A percentile compares a stretch with the other conserved stretches of the same genome.
Evolutionary conservation across 1,140 invertebrate species (phyloP).

Genomic region (Anthonomus grandis): DNA sequence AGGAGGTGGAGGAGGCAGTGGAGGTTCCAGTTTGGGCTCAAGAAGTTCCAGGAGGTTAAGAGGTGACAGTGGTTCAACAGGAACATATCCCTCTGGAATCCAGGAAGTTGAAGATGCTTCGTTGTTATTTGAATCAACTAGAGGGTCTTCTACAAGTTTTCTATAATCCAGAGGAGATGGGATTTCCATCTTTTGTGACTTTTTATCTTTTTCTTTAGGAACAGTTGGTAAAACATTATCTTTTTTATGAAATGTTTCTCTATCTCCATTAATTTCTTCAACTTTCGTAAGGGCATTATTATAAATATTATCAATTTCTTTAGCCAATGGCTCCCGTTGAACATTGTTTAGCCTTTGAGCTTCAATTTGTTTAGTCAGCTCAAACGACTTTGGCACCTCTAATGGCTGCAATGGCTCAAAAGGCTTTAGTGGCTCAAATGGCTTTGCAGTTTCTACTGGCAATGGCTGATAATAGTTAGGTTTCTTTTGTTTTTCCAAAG

Average conservation of each 20-base stretch:
- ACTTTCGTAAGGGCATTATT: constrained; percentile 21
- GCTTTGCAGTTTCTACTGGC: constrained; percentile 7
- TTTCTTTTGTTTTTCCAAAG: background rate
- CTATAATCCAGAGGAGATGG: background rate
- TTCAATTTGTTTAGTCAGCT: constrained; percentile 38
- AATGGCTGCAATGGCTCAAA: constrained; percentile 35
- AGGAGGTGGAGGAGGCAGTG: background rate
- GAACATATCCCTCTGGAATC: constrained; percentile 26
- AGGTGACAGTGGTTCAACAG: constrained; percentile 29
- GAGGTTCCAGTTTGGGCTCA: background rate
- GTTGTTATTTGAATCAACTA: constrained; percentile 21
- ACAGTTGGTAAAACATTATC: too few species aligned
- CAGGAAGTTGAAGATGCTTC: constrained; percentile 1
- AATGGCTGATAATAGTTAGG: constrained; percentile 12
- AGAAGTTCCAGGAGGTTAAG: constrained; percentile 23
- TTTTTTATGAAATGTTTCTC: too few species aligned
- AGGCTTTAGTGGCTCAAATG: constrained; percentile 17
- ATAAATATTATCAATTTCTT: constrained; percentile 22
- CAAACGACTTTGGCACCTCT: constrained; percentile 35
- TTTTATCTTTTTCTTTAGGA: background rate
- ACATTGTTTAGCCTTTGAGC: constrained; percentile 29
- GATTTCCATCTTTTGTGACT: constrained; percentile 1
- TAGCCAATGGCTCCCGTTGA: constrained; percentile 6
- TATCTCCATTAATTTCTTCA: constrained; percentile 13
- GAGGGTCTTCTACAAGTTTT: background rate